These are phyloP conservation scores for Neodiprion fabricii DNA, from an alignment of 1,140 invertebrate genomes.

Conservation along the genomic window DNA sequence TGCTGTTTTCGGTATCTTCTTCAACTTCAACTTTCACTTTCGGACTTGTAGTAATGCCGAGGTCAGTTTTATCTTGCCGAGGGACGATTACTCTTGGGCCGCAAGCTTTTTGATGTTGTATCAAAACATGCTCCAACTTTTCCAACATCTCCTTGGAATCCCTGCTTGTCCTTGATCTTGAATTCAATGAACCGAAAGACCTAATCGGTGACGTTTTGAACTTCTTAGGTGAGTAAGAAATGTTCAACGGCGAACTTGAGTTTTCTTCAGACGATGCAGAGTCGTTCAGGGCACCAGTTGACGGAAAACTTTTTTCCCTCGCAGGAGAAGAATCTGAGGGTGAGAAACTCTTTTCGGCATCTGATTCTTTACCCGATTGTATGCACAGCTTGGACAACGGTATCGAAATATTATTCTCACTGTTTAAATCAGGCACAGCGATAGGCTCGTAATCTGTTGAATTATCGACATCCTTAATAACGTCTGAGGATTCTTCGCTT, in stretches of 20 bases:
- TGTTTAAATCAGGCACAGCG: neutral
- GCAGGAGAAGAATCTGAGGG: neutral
- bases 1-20: slow-evolving; percentile 12
- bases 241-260: neutral
- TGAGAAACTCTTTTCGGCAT: neutral
- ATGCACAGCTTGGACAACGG: neutral
- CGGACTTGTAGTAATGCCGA: slow-evolving; percentile 30
- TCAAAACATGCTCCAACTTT: slow-evolving; percentile 65
- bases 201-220: neutral
- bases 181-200: neutral
- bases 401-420: neutral
- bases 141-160: slow-evolving; percentile 67
- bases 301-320: neutral
- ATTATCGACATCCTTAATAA: neutral
- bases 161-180: slow-evolving; percentile 14
- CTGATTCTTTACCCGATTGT: neutral
- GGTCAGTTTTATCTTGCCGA: slow-evolving; percentile 19
- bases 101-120: slow-evolving; percentile 56
- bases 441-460: neutral
- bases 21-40: slow-evolving; percentile 31
- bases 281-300: neutral
- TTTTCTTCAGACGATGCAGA: neutral
- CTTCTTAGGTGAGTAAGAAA: slow-evolving; percentile 8
- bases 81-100: slow-evolving; percentile 30
- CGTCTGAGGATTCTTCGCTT: neutral